A percentile compares a stretch with the other conserved stretches of the same genome.
Evolutionary conservation across 2,113 vertebrate species (phyloP).

Genomic region (Bagarius yarrelli): DNA sequence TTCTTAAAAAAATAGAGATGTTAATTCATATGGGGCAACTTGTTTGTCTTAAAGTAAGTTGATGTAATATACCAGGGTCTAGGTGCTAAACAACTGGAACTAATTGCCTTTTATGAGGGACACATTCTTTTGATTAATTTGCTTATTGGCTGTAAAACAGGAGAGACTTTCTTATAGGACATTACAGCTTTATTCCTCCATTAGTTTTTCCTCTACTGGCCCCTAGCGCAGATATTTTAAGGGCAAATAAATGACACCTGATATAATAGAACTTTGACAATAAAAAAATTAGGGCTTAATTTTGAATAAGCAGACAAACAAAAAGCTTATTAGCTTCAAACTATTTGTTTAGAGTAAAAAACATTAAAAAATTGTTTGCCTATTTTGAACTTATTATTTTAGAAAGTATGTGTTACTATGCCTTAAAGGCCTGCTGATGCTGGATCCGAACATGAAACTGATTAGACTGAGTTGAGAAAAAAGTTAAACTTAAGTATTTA

Average conservation of each 20-base stretch:
- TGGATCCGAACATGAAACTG: slow-evolving; percentile 67
- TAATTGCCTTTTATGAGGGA: neutral
- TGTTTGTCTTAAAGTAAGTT: neutral
- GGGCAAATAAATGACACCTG: slow-evolving; percentile 44
- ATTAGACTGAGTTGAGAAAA: slow-evolving; percentile 51
- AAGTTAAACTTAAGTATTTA: slow-evolving; percentile 60
- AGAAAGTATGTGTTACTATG: slow-evolving; percentile 70
- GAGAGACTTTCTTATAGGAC: slow-evolving; percentile 17
- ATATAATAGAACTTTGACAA: slow-evolving; percentile 54
- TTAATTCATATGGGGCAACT: neutral
- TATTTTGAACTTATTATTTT: slow-evolving; percentile 64
- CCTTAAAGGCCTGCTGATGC: slow-evolving; percentile 69
- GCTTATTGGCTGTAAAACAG: neutral
- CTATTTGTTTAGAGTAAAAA: slow-evolving; percentile 69
- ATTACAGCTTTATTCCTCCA: slow-evolving; percentile 59
- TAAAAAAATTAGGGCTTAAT: slow-evolving; percentile 60
- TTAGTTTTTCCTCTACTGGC: slow-evolving; percentile 53
- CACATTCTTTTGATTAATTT: neutral
- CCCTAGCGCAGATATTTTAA: slow-evolving; percentile 50
- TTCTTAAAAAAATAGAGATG: neutral
- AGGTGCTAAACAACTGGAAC: neutral
- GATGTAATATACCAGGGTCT: neutral
- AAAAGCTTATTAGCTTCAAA: slow-evolving; percentile 70
- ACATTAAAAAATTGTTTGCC: slow-evolving; percentile 61
- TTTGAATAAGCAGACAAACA: slow-evolving; percentile 59